These are phyloP conservation scores for Perizoma affinitatum DNA, from an alignment of 2,888 invertebrate species.

Conservation along the genomic window DNA sequence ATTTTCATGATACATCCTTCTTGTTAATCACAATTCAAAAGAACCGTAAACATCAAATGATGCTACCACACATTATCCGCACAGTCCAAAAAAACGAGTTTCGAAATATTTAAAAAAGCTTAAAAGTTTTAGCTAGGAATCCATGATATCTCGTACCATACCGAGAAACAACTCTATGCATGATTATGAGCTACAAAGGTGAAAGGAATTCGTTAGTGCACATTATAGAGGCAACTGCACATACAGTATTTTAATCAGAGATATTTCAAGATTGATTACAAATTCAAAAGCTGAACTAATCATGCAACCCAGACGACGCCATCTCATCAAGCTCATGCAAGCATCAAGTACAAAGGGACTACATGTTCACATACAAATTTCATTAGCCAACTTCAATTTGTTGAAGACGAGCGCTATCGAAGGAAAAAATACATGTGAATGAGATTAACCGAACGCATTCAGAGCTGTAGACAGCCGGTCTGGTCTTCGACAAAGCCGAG, in stretches of 20 bases:
- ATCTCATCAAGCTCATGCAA: conserved; percentile 11
- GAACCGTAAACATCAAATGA: too few relatives aligned
- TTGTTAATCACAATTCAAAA: too few relatives aligned
- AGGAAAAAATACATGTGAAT: conserved; percentile 47
- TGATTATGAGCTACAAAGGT: neutral
- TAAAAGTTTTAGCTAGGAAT: too few relatives aligned
- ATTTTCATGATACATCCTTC: neutral
- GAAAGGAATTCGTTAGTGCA: conserved; percentile 12
- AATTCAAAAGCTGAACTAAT: conserved; percentile 12
- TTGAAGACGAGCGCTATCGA: conserved; percentile 30
- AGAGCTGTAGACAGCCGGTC: conserved; percentile 69
- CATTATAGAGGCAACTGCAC: too few relatives aligned
- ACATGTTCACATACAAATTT: conserved; percentile 30
- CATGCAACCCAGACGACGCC: conserved; percentile 14
- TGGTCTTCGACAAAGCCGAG: conserved; percentile 69
- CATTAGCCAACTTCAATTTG: conserved; percentile 35
- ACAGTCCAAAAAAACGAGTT: too few relatives aligned
- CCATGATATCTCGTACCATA: too few relatives aligned
- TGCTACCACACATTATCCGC: too few relatives aligned
- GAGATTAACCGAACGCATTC: conserved; percentile 56
- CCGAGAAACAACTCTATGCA: neutral
- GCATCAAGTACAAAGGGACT: conserved; percentile 14
- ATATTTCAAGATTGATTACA: conserved; percentile 7
- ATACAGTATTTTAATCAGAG: too few relatives aligned
- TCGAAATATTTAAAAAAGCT: too few relatives aligned